These are phyloP conservation scores for Microcebus murinus DNA, from an alignment of 2,113 vertebrate genomes.

Conservation along the genomic window DNA sequence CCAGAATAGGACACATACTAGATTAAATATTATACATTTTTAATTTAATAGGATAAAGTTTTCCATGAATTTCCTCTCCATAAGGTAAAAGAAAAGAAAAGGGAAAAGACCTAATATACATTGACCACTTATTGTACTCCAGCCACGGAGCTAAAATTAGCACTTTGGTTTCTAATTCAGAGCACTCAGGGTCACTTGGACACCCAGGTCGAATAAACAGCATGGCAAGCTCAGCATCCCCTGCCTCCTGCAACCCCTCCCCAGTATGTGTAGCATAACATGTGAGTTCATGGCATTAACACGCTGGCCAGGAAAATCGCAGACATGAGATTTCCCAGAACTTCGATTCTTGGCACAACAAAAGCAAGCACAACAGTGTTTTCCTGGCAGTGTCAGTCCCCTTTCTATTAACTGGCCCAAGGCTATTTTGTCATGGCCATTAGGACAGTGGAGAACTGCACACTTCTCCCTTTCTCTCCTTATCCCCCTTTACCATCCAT, in stretches of 20 bases:
- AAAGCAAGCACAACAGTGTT: background rate
- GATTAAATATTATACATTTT: background rate
- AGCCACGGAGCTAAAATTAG: background rate
- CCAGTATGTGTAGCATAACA: rapidly evolving
- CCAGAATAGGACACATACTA: background rate
- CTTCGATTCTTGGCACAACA: background rate
- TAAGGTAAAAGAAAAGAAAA: background rate
- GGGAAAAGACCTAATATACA: background rate
- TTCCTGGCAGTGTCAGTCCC: background rate
- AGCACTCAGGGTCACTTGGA: background rate
- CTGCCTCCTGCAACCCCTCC: background rate
- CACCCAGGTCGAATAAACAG: background rate
- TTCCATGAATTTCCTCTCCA: background rate
- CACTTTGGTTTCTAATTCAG: background rate
- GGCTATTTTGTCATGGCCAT: background rate
- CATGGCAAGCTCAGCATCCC: background rate
- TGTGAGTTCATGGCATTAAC: background rate
- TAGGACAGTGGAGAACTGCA: rapidly evolving
- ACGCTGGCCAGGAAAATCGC: too few relatives aligned
- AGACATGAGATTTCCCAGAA: background rate
- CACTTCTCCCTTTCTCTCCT: background rate
- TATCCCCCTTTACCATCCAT: background rate
- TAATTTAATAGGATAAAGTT: background rate
- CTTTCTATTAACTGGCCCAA: background rate
- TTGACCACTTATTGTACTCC: background rate